phyloP scores from a whole-genome alignment of 2,797 vertebrate species.

The Myoxocephalus aenaeus region DNA sequence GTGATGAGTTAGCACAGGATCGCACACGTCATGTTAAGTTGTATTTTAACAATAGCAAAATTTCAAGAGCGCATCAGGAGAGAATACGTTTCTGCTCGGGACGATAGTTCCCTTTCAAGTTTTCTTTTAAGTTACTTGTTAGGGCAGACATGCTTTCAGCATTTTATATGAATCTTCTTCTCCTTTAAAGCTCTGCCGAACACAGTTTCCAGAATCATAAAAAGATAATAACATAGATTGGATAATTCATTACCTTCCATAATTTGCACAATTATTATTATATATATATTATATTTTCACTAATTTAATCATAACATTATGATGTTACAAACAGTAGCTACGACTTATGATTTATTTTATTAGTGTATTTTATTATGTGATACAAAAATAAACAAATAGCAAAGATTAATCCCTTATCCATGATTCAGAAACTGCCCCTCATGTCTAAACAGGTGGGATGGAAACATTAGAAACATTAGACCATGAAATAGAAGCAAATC shows the following conservation, averaged over 20 bases:
- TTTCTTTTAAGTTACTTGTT: constrained; percentile 5
- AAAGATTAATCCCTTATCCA: background rate
- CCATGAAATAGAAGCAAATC: background rate
- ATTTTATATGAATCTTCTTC: constrained; percentile 9
- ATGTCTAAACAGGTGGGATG: constrained; percentile 8
- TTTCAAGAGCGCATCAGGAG: background rate
- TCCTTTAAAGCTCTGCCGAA: background rate
- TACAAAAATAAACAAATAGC: background rate
- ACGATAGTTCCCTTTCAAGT: constrained; percentile 17
- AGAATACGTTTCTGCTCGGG: background rate
- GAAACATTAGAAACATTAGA: constrained; percentile 7
- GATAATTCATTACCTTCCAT: background rate
- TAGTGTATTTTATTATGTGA: background rate
- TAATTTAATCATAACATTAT: background rate
- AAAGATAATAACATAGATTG: background rate
- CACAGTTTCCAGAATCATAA: background rate
- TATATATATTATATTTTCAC: background rate
- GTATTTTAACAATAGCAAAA: background rate
- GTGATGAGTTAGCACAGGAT: background rate
- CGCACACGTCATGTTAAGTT: background rate
- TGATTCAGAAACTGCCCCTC: background rate
- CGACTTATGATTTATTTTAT: background rate
- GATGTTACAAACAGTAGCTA: background rate
- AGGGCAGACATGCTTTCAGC: constrained; percentile 17
- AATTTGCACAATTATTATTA: background rate